These are phyloP conservation scores for Gadopsis marmoratus DNA, from an alignment of 2,797 vertebrate species.

Conservation along the genomic window DNA sequence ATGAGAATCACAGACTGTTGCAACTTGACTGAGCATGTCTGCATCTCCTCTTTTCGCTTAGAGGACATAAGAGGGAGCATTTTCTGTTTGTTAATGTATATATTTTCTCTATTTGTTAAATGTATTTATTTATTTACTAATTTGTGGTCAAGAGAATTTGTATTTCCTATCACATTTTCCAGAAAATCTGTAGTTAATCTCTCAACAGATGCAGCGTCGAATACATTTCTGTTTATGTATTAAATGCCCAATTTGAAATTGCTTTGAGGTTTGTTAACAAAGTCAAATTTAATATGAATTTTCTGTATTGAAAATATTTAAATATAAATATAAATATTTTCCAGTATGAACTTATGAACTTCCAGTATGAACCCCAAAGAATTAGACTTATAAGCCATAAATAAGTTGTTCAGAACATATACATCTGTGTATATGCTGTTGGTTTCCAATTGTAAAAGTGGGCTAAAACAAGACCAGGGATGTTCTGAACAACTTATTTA, in stretches of 20 bases:
- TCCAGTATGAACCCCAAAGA: too few species aligned
- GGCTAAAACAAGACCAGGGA: not conserved
- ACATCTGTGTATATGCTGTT: not conserved
- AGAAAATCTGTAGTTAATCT: not conserved
- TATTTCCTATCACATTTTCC: not conserved
- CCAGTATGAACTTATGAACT: too few species aligned
- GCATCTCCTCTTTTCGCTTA: constrained; percentile 9
- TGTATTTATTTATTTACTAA: not conserved
- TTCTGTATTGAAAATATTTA: not conserved
- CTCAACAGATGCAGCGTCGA: not conserved
- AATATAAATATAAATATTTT: not conserved
- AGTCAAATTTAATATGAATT: not conserved
- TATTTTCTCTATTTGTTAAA: not conserved
- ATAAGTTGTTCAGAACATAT: too few species aligned
- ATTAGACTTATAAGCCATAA: too few species aligned
- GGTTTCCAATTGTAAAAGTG: not conserved
- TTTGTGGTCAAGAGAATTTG: not conserved
- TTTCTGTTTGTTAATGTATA: not conserved
- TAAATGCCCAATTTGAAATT: not conserved
- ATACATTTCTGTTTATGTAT: not conserved
- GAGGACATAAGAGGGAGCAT: not conserved
- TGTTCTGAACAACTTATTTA: not conserved
- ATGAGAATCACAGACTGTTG: constrained; percentile 30
- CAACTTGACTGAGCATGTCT: constrained; percentile 33
- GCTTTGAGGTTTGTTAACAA: not conserved